Evolutionary conservation across 2,888 invertebrate species (phyloP), one percentile per base, ranked within the genome.

Genomic region (Bunonema sp.): DNA sequence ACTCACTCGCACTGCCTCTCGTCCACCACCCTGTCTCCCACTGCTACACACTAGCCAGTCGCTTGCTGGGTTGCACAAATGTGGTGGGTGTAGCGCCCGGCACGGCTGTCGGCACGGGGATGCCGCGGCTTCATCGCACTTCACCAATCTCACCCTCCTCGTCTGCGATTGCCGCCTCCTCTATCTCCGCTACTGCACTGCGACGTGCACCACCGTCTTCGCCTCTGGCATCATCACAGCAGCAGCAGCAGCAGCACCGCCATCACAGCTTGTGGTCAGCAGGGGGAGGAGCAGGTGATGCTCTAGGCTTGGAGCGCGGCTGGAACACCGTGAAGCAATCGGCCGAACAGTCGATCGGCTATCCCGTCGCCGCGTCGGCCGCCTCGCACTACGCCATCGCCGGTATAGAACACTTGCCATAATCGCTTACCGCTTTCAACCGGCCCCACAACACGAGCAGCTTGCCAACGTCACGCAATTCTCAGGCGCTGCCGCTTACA

Each of bases 301-400:
- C 39, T 47, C 43, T 45, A 54, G 54, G 54, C 31, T 37, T 54
- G 42, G 54, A 54, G 42, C 51, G 54, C 32, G 44, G 54, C 37
- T 43, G 52, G 41, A 50, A 49, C n/a, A 51, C 47, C 12, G 50
- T 54, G 4, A 46, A 48, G 33, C 50, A 49, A 31, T 49, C 49
- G 33, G 54, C 54, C 37, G 54, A 54, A 34, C 44, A 35, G 26
- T 50, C 54, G n/a, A 43, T 54, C 12, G 42, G 40, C 15, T 43
- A 53, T 48, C 46, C 40, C 47, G 48, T 30, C 39, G 37, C n/a
- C n/a, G n/a, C n/a, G n/a, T n/a, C n/a, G n/a, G n/a, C n/a, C n/a
- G n/a, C n/a, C n/a, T n/a, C n/a, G n/a, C n/a, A n/a, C n/a, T n/a
- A n/a, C n/a, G n/a, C n/a, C n/a, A n/a, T n/a, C n/a, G n/a, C n/a